Percentiles rank a stretch among this genome's conserved stretches.
These are phyloP conservation scores for Geopemphigus sp. DNA, from an alignment of 1,140 invertebrate species.

Conservation along the genomic window DNA sequence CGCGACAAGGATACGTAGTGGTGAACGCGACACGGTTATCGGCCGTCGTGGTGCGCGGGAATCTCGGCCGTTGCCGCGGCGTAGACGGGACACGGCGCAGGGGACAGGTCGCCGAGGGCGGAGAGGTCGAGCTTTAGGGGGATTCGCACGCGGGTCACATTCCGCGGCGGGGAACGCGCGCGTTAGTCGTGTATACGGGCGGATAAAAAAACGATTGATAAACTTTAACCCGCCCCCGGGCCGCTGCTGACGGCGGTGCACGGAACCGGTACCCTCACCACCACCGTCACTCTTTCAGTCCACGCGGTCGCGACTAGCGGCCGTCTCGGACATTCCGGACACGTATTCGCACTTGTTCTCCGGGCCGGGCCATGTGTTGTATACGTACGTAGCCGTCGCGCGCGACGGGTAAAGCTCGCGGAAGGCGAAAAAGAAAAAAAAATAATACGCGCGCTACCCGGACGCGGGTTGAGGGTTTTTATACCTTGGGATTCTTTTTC, in stretches of 20 bases:
- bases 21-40: too few relatives aligned
- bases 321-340: slow-evolving; percentile 33
- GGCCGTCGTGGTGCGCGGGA: too few relatives aligned
- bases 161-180: background rate
- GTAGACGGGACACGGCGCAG: too few relatives aligned
- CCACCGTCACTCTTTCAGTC: too few relatives aligned
- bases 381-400: slow-evolving; percentile 8
- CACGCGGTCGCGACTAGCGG: too few relatives aligned
- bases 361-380: background rate
- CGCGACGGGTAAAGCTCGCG: slow-evolving; percentile 23
- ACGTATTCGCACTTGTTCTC: slow-evolving; percentile 39
- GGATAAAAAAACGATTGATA: slow-evolving; percentile 44
- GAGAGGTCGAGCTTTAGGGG: background rate
- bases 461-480: background rate
- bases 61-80: too few relatives aligned
- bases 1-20: too few relatives aligned
- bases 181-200: background rate
- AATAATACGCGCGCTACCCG: background rate
- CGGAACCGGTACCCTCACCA: background rate
- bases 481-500: slow-evolving; percentile 33
- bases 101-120: too few relatives aligned
- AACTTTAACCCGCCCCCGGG: slow-evolving; percentile 26
- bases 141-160: slow-evolving; percentile 20
- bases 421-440: background rate
- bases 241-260: background rate